These are phyloP conservation scores for Lepidocolaptes lacrymiger DNA, from an alignment of 2,797 vertebrate species.

Conservation along the genomic window DNA sequence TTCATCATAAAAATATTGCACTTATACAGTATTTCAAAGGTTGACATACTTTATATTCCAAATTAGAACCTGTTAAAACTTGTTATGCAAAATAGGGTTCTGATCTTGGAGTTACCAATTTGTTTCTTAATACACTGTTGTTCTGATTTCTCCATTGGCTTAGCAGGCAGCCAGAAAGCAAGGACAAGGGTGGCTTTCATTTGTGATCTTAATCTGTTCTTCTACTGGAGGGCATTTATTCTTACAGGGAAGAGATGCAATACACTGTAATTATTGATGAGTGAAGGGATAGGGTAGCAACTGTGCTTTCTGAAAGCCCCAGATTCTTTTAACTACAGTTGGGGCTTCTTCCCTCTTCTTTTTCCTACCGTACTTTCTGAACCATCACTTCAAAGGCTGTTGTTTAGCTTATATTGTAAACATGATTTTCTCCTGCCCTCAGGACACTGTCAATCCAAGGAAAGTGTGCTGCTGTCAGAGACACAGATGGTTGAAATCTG, in stretches of 20 bases:
- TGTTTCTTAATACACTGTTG: not conserved
- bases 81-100: not conserved
- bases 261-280: not conserved
- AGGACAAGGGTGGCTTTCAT: not conserved
- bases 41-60: not conserved
- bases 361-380: constrained; percentile 23
- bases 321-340: not conserved
- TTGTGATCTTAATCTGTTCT: not conserved
- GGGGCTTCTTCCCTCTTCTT: not conserved
- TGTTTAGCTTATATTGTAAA: constrained; percentile 38
- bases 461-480: constrained; percentile 30
- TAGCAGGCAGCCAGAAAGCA: not conserved
- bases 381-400: constrained; percentile 43
- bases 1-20: not conserved
- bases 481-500: constrained; percentile 40
- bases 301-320: not conserved
- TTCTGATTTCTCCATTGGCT: not conserved
- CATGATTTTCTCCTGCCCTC: constrained; percentile 40
- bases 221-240: not conserved
- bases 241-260: not conserved
- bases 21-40: not conserved
- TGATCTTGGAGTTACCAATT: not conserved
- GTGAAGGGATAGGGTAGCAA: not conserved
- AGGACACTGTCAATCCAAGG: constrained; percentile 4
- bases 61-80: not conserved